phyloP scores from a whole-genome alignment of 2,888 invertebrate species.

The Eilema griseolum region DNA sequence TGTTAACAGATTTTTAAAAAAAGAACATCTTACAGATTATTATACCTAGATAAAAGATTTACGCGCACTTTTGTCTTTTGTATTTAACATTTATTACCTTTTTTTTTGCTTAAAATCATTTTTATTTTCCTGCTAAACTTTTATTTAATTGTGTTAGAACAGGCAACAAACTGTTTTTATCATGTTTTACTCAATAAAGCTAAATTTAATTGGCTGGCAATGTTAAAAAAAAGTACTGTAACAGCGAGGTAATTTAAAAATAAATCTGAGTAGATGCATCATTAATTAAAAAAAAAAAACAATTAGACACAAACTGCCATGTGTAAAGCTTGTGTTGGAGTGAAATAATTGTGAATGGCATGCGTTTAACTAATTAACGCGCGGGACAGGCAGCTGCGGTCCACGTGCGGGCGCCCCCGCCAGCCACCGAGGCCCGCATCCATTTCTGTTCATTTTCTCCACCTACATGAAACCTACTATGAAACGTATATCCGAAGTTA shows the following conservation, averaged over 20 bases:
- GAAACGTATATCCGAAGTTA: neutral
- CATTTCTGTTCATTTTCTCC: slow-evolving; percentile 29
- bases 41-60: no score
- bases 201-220: no score
- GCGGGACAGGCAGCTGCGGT: slow-evolving; percentile 72
- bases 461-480: slow-evolving; percentile 20
- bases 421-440: slow-evolving; percentile 16
- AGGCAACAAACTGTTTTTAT: no score
- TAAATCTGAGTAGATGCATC: neutral
- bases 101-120: no score
- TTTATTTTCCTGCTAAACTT: no score
- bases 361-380: slow-evolving; percentile 79
- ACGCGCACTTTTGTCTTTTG: no score
- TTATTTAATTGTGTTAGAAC: no score
- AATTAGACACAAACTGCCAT: slow-evolving; percentile 27
- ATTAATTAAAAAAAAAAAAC: slow-evolving; percentile 3
- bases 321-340: slow-evolving; percentile 31
- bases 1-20: no score
- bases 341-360: slow-evolving; percentile 76
- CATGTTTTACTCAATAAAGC: no score
- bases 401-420: slow-evolving; percentile 66
- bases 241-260: neutral
- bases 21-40: no score
- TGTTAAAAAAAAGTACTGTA: no score
- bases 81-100: no score